Base-by-base conservation (phyloP, 2,113 vertebrate genomes). In the Tylochromis polylepis region DNA sequence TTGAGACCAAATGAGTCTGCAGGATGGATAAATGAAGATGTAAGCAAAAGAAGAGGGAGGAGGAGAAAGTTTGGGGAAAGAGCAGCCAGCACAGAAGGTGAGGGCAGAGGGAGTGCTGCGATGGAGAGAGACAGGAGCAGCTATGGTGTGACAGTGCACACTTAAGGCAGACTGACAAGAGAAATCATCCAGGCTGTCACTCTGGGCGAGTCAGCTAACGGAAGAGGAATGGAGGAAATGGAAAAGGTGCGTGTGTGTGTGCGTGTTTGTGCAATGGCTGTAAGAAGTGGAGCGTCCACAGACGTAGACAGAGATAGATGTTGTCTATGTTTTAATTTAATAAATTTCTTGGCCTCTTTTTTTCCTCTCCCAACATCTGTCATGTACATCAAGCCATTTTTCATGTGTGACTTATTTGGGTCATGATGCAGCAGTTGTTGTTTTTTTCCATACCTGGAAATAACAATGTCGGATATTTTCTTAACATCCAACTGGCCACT, bases 81-180 rank as follows among this genome's bases (percentile, higher is more conserved):
- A 83, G 77, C 27, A 77, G 51, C n/a, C 77, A 60, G 43, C 5
- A 67, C 72, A 87, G 84, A 70, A 88, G 85, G 83, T 83, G 83
- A 89, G 79, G 62, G 82, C 34, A 24, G 83, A 14, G 72, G 62
- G 70, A 89, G 86, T 43, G 85, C 27, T 49, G 75, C 5, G 7
- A 84, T 27, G 43, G 85, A 90, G 79, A 51, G 82, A 75, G 72
- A 70, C 12, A 46, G 85, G 43, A 77, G 82, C 65, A 89, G 90
- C 81, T 72, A 41, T 82, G 70, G 82, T 89, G 87, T 92, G 93
- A 90, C 89, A 85, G 88, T 84, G 86, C 78, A 93, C 94, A 95
- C 93, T 94, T 92, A 93, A 92, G 88, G 89, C 86, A 46, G 82
- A 84, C 91, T 95, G 95, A 94, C 94, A 94, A 82, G 82, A 90